Conservation (phyloP, 1,140 invertebrate genomes). For the Rhopalosiphum padi region DNA sequence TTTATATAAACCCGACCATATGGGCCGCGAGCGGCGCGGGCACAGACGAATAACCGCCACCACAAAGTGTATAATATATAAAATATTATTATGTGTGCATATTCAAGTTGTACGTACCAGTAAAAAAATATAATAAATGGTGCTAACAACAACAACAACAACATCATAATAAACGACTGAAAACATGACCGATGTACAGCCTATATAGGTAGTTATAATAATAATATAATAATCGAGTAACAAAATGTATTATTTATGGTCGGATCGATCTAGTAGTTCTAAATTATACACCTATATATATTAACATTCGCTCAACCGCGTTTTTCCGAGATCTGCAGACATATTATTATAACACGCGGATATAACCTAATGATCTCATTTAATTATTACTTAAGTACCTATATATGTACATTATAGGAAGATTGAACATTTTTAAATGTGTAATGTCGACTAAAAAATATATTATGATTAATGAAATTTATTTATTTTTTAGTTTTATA, state of each 20-base stretch:
- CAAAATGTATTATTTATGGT: constrained; percentile 28
- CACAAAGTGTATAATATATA: neutral
- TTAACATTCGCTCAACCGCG: neutral
- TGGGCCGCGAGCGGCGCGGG: neutral
- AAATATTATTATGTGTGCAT: neutral
- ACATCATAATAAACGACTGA: neutral
- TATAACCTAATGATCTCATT: constrained; percentile 33
- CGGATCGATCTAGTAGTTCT: neutral
- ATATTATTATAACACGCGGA: neutral
- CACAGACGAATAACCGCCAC: neutral
- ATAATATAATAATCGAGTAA: neutral
- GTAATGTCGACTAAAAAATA: neutral
- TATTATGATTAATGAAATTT: neutral
- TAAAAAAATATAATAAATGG: neutral
- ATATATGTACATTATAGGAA: neutral
- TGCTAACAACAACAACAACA: neutral
- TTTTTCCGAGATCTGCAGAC: neutral
- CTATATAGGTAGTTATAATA: neutral
- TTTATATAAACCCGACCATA: neutral
- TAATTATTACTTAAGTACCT: neutral
- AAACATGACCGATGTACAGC: neutral
- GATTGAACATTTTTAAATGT: neutral
- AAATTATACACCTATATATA: constrained; percentile 11
- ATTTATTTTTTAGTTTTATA: neutral
- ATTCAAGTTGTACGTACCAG: neutral